These are phyloP conservation scores for Acanthis flammea DNA, from an alignment of 2,797 vertebrate species.

Conservation along the genomic window DNA sequence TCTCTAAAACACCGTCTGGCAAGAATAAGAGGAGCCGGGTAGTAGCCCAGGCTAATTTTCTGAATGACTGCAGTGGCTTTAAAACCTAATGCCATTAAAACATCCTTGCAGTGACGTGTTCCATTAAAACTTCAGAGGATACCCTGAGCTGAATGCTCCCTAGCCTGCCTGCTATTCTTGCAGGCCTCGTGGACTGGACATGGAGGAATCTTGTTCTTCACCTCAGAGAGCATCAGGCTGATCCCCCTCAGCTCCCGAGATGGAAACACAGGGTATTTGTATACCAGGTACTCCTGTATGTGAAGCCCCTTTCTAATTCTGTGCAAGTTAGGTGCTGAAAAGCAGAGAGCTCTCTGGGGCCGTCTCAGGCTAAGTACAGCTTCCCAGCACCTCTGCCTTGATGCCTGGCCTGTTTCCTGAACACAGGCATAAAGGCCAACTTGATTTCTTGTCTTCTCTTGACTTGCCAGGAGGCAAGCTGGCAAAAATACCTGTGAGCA, in stretches of 20 bases:
- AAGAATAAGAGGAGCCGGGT: constrained; percentile 5
- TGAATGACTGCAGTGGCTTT: constrained; percentile 44
- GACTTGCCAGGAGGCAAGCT: not conserved
- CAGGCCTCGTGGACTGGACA: not conserved
- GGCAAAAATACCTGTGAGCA: not conserved
- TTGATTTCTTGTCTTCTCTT: not conserved
- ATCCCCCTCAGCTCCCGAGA: not conserved
- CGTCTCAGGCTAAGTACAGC: not conserved
- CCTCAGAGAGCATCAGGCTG: not conserved
- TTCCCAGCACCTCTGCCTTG: not conserved
- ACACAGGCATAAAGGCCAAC: not conserved
- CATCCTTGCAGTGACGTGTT: not conserved
- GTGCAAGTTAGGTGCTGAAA: not conserved
- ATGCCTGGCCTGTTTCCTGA: not conserved
- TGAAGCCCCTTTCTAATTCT: not conserved
- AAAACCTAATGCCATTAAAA: constrained; percentile 64
- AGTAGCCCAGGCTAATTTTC: constrained; percentile 38
- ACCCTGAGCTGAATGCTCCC: not conserved
- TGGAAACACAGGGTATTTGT: not conserved
- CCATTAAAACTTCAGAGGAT: constrained; percentile 9
- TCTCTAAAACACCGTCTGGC: constrained; percentile 41
- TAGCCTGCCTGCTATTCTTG: not conserved
- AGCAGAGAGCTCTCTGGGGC: not conserved
- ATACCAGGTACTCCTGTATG: accelerated
- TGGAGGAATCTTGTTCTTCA: not conserved